phyloP scores from a whole-genome alignment of 30 jellyfish, hydroid and myxozoan genomes.

The Hydractinia symbiolongicarpus region DNA sequence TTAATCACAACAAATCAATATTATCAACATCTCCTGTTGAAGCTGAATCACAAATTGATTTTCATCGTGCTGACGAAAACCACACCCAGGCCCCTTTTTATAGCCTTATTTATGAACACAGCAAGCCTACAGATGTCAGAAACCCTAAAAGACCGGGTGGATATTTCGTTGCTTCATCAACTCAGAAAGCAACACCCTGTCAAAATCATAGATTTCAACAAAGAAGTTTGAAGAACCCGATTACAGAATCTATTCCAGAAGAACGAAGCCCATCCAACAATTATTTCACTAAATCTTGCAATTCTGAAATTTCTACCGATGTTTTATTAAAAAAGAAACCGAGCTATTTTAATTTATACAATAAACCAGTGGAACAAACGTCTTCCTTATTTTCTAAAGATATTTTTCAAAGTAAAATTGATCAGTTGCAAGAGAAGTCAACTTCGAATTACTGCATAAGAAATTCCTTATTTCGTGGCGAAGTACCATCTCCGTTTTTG shows the following conservation, averaged over 20 bases:
- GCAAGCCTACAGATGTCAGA: background rate
- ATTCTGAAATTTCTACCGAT: background rate
- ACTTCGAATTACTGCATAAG: too few relatives aligned
- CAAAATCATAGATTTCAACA: background rate
- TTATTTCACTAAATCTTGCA: background rate
- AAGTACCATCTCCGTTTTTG: too few relatives aligned
- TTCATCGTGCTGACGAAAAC: slow-evolving; percentile 5
- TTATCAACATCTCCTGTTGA: slow-evolving; percentile 20
- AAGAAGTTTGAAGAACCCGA: background rate
- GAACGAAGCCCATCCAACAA: background rate
- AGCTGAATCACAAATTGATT: slow-evolving; percentile 5
- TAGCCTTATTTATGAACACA: background rate
- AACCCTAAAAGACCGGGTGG: background rate
- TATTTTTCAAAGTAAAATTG: too few relatives aligned
- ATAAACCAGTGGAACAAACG: background rate
- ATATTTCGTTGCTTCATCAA: background rate
- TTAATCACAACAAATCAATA: slow-evolving; percentile 1
- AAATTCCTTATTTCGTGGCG: too few relatives aligned
- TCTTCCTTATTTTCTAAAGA: too few relatives aligned
- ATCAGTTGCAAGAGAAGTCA: too few relatives aligned
- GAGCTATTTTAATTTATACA: background rate
- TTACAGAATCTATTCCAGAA: background rate
- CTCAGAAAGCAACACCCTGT: background rate
- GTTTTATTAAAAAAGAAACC: background rate
- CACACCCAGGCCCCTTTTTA: background rate